Evolutionary conservation across 2,888 invertebrate species (phyloP).

Genomic region (Lathronympha strigana): DNA sequence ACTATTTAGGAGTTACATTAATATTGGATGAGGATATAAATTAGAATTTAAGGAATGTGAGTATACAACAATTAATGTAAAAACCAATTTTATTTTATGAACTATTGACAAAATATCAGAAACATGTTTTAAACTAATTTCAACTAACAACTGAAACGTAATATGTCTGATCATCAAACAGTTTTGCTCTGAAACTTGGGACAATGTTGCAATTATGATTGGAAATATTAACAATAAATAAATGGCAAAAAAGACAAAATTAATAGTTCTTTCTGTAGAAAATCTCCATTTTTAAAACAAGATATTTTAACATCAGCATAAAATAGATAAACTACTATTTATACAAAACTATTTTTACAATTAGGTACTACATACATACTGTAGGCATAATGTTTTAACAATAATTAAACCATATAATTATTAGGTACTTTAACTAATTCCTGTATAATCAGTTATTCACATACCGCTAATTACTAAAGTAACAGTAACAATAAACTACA

Average conservation of each 20-base stretch:
- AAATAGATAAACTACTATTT: neutral
- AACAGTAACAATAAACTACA: constrained; percentile 27
- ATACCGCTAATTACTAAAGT: constrained; percentile 14
- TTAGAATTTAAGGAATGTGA: neutral
- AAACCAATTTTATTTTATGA: neutral
- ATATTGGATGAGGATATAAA: constrained; percentile 11
- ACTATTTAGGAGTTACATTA: constrained; percentile 28
- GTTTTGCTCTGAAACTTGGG: too few species aligned
- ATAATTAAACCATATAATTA: constrained; percentile 19
- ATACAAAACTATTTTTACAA: constrained; percentile 9
- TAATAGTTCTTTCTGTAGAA: too few species aligned
- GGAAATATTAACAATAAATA: too few species aligned
- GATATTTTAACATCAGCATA: too few species aligned
- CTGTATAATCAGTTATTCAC: constrained; percentile 26
- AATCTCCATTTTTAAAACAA: too few species aligned
- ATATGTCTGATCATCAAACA: too few species aligned
- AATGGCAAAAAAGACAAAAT: too few species aligned
- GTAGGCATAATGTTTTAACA: constrained; percentile 21
- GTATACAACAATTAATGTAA: neutral
- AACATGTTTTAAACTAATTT: too few species aligned
- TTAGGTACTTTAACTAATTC: constrained; percentile 25
- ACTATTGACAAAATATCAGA: too few species aligned
- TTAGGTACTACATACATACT: neutral
- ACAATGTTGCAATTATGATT: too few species aligned
- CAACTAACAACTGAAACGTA: too few species aligned